Evolutionary conservation across 2,113 vertebrate species (phyloP).

Genomic region (Felis chaus): DNA sequence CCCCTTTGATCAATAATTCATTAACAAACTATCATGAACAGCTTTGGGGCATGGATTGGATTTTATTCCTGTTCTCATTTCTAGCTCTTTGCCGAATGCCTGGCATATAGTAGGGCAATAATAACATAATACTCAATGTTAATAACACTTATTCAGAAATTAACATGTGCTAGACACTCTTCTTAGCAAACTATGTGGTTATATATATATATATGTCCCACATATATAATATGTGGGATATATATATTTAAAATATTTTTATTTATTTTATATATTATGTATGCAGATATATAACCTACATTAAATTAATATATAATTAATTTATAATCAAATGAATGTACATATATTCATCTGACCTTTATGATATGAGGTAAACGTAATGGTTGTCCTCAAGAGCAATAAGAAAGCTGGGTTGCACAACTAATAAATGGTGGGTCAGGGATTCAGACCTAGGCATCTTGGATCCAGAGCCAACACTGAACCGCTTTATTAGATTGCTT

Average conservation of each 20-base stretch:
- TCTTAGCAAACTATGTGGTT: not conserved
- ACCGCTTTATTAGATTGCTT: not conserved
- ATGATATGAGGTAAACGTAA: not conserved
- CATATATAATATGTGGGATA: too few relatives aligned
- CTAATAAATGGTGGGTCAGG: not conserved
- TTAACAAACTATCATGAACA: not conserved
- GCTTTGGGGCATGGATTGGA: not conserved
- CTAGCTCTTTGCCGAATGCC: not conserved
- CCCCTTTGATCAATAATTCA: not conserved
- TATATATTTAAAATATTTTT: not conserved
- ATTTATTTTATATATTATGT: not conserved
- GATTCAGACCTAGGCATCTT: not conserved
- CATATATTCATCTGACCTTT: not conserved
- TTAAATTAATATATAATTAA: not conserved
- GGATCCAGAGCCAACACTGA: not conserved
- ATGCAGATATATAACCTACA: not conserved
- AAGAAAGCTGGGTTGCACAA: not conserved
- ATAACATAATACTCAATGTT: slow-evolving; percentile 2
- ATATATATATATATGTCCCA: not conserved
- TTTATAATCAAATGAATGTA: not conserved
- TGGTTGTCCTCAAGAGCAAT: not conserved
- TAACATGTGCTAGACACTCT: not conserved
- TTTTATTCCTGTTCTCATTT: slow-evolving; percentile 19
- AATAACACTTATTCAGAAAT: slow-evolving; percentile 14
- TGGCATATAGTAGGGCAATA: not conserved